phyloP scores from a whole-genome alignment of 2,888 invertebrate species.

The Entomobrya proxima region DNA sequence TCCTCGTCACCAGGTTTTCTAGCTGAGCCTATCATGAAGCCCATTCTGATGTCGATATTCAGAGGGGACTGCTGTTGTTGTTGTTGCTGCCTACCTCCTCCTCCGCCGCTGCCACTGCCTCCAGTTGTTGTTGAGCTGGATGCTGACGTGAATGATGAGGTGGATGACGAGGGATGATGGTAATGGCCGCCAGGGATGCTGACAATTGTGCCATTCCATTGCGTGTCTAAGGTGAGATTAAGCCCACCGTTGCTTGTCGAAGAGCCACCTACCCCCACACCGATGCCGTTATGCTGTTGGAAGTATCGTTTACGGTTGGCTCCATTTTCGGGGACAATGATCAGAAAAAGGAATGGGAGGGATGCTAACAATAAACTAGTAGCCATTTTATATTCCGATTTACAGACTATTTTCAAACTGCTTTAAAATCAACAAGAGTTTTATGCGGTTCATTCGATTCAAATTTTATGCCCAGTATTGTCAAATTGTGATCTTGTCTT shows the following conservation, averaged over 20 bases:
- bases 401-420: not conserved
- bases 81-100: not conserved
- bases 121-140: not conserved
- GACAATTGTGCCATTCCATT: conserved; percentile 57
- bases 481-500: too few species aligned
- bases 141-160: not conserved
- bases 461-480: too few species aligned
- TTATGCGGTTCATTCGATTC: too few species aligned
- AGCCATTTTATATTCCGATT: not conserved
- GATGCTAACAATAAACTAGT: not conserved
- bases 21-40: conserved; percentile 91
- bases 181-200: conserved; percentile 43
- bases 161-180: conserved; percentile 19
- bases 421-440: not conserved
- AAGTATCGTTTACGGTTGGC: conserved; percentile 57
- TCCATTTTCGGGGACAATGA: conserved; percentile 58
- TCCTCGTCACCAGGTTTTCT: conserved; percentile 84
- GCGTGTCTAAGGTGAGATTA: conserved; percentile 41
- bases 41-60: conserved; percentile 78
- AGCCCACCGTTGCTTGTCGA: not conserved
- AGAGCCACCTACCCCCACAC: not conserved
- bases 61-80: conserved; percentile 8
- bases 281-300: not conserved
- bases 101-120: not conserved
- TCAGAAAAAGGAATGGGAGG: conserved; percentile 44